Conservation (phyloP, 2,888 invertebrate genomes). For the Cephus rjabovi region DNA sequence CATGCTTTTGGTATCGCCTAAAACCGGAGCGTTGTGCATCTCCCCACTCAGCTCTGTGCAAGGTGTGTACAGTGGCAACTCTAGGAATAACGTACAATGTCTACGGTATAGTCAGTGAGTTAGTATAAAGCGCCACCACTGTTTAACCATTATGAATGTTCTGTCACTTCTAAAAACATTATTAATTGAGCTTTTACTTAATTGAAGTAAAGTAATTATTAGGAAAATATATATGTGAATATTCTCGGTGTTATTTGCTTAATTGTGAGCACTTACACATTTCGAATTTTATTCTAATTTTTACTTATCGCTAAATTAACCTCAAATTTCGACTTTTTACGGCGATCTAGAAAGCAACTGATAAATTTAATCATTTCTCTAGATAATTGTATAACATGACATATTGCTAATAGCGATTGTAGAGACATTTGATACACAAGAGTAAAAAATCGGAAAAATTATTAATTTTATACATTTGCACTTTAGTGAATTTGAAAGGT, state of each 20-base stretch:
- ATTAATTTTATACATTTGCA: not conserved
- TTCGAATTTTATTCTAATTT: not conserved
- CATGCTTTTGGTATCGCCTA: too few relatives aligned
- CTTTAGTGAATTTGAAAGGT: not conserved
- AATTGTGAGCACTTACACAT: not conserved
- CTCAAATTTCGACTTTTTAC: not conserved
- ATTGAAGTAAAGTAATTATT: not conserved
- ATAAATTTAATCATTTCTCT: not conserved
- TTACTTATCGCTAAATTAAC: not conserved
- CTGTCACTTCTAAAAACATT: not conserved
- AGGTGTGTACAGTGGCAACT: too few relatives aligned
- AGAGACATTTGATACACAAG: not conserved
- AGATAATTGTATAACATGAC: not conserved
- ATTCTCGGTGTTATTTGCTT: not conserved
- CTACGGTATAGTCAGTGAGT: too few relatives aligned
- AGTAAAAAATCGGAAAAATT: not conserved
- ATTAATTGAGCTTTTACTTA: not conserved
- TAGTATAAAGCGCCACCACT: too few relatives aligned
- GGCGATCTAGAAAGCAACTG: not conserved
- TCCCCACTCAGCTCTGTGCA: too few relatives aligned
- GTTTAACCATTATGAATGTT: not conserved
- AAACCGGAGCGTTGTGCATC: too few relatives aligned
- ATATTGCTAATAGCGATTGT: not conserved
- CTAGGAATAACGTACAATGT: too few relatives aligned
- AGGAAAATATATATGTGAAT: not conserved